Evolutionary conservation across 2,113 vertebrate genomes (phyloP).

Genomic region (Casuarius casuarius): DNA sequence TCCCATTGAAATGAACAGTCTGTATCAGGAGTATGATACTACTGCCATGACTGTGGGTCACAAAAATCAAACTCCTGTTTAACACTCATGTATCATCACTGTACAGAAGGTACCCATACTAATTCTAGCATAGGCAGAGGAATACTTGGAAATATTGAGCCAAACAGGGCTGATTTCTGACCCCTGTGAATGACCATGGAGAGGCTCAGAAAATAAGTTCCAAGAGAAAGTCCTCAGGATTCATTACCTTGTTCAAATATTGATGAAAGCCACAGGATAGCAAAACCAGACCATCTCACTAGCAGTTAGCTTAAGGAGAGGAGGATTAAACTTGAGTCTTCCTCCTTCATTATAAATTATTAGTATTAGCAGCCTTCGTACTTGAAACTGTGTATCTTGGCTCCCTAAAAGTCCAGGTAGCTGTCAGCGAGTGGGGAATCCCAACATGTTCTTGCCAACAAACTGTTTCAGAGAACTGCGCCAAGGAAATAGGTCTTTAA

Average conservation of each 20-base stretch:
- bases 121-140: neutral
- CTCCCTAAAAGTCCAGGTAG: neutral
- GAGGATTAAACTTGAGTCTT: neutral
- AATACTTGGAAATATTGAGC: neutral
- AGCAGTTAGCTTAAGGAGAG: neutral
- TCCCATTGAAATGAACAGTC: neutral
- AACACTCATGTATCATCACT: neutral
- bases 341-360: neutral
- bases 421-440: neutral
- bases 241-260: neutral
- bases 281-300: neutral
- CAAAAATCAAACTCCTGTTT: neutral
- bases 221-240: neutral
- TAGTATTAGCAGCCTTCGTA: neutral
- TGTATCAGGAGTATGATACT: neutral
- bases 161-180: neutral
- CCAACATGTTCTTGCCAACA: fast-evolving
- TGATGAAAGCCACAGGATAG: neutral
- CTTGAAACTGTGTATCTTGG: neutral
- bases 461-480: neutral
- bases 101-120: neutral
- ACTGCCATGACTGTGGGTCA: neutral
- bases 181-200: neutral
- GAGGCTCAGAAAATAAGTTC: neutral
- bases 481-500: neutral